Conservation (phyloP, 2,797 vertebrate genomes). For the Ptychadena robeensis region DNA sequence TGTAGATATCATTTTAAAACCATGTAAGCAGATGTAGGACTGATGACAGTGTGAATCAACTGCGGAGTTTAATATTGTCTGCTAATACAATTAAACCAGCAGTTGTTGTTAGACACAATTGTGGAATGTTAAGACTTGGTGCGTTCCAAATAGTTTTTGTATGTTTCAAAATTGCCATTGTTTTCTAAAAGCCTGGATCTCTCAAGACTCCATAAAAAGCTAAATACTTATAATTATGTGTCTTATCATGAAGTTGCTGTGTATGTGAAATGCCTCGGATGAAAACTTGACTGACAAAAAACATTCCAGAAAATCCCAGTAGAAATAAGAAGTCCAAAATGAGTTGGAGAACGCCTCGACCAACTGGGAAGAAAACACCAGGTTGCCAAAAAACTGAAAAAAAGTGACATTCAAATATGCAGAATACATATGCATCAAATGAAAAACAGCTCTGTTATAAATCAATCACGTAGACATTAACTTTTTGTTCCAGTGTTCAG, state of each 20-base stretch:
- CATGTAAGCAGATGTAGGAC: neutral
- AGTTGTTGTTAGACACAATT: neutral
- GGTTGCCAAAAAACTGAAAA: slow-evolving; percentile 47
- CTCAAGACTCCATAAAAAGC: slow-evolving; percentile 23
- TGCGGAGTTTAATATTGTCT: neutral
- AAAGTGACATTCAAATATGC: slow-evolving; percentile 54
- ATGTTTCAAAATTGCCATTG: neutral
- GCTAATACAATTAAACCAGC: slow-evolving; percentile 2
- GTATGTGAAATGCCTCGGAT: slow-evolving; percentile 26
- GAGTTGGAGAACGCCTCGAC: slow-evolving; percentile 25
- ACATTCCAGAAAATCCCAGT: slow-evolving; percentile 52
- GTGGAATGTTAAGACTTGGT: neutral
- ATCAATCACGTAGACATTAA: slow-evolving; percentile 33
- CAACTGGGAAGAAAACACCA: slow-evolving; percentile 36
- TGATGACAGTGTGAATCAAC: neutral
- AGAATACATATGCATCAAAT: slow-evolving; percentile 40
- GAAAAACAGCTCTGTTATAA: slow-evolving; percentile 45
- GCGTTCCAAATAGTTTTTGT: neutral
- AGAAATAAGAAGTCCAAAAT: slow-evolving; percentile 42
- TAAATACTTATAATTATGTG: slow-evolving; percentile 31
- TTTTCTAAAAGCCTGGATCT: neutral
- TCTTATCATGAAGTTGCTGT: slow-evolving; percentile 19
- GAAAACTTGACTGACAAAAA: slow-evolving; percentile 48
- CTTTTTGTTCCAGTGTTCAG: slow-evolving; percentile 5
- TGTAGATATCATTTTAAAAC: neutral